Base-by-base conservation (phyloP, 1,140 invertebrate genomes). In the Drosophila bipectinata region DNA sequence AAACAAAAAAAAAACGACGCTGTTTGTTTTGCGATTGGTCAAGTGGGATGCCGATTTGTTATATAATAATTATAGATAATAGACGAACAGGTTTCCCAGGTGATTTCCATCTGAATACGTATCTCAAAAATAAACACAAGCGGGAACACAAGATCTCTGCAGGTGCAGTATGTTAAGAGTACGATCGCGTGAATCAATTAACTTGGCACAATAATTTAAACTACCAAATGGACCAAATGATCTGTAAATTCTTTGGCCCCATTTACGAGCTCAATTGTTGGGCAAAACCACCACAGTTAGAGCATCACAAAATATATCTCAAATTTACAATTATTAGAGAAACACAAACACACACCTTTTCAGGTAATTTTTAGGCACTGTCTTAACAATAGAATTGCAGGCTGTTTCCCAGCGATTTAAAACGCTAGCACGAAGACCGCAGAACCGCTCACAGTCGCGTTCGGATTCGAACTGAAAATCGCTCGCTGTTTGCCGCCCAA, bases 11-110 rank as follows among this genome's bases (percentile, higher is more conserved):
- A 14, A 34, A 39, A 21, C 21, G 54, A 44, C 52, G 37, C 45
- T 60, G 62, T 24, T 61, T 62, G 24, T 62, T 55, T 57, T 34
- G 41, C n/a, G 18, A 30, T 47, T 47, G 44, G 18, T 47, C 41
- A 45, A 45, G 41, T 45, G 48, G 49, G 60, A 34, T 63, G 71
- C 62, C 64, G 49, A 47, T 53, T 72, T 47, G 61, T 85, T 85
- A 85, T 76, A 76, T 75, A 76, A 76, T 39, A 68, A 76, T 76
- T 68, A 68, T 76, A 60, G 45, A 41, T 48, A 49, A 49, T 32
- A 14, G 67, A 4, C 52, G 44, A 74, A 73, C 71, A 74, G 71
- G 71, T 74, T 74, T 61, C 45, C 68, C 52, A 34, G 48, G 41
- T 34, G n/a, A 10, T n/a, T 39, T 30, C 32, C 66, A 63, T 44